Percentiles rank a stretch among this genome's conserved stretches.
phyloP scores from a whole-genome alignment of 2,888 invertebrate genomes.

The Eupithecia dodoneata region DNA sequence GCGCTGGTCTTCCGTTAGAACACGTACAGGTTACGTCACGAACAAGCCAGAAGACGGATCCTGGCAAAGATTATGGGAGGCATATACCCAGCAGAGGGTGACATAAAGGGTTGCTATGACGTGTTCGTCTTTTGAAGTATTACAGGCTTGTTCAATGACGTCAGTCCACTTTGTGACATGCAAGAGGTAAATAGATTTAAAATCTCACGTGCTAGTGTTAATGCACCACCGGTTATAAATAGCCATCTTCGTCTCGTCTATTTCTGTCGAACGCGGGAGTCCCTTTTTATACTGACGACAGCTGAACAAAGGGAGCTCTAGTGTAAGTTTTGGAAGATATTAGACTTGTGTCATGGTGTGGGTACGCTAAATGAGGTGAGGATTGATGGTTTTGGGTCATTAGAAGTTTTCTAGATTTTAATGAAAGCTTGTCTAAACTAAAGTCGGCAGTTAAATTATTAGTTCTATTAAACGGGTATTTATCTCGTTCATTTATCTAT shows the following conservation, averaged over 20 bases:
- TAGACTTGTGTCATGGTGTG: neutral
- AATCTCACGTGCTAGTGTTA: constrained; percentile 5
- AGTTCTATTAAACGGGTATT: too few species aligned
- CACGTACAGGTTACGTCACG: too few species aligned
- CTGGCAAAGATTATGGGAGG: too few species aligned
- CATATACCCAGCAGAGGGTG: too few species aligned
- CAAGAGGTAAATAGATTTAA: neutral
- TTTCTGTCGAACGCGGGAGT: constrained; percentile 9
- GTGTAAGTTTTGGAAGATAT: neutral
- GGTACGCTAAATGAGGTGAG: neutral
- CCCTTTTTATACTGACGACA: neutral
- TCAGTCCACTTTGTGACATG: neutral
- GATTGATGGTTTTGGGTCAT: neutral
- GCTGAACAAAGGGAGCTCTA: neutral
- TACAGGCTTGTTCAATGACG: neutral
- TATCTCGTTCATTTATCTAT: too few species aligned
- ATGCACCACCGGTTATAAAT: constrained; percentile 10
- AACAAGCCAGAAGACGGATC: too few species aligned
- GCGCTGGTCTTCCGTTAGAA: too few species aligned
- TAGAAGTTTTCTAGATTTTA: neutral
- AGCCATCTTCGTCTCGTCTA: constrained; percentile 3
- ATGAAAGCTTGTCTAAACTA: neutral
- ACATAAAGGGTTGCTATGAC: too few species aligned
- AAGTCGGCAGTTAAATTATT: neutral
- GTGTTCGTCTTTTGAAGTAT: too few species aligned